Base-by-base conservation (phyloP, 1,140 invertebrate species). In the Drosophila micromelanica region DNA sequence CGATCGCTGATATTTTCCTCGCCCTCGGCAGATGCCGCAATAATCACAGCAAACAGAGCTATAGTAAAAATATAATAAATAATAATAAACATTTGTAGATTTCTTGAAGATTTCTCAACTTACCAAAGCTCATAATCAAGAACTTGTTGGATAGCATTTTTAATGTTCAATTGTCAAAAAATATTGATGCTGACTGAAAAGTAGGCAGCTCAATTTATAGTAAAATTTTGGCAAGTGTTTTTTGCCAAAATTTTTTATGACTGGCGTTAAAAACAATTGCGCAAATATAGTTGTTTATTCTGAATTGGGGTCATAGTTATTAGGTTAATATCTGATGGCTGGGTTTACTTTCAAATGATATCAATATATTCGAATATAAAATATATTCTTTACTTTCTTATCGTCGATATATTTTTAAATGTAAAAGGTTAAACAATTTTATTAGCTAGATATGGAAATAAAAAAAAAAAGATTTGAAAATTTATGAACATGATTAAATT, bases 61-160 rank as follows among this genome's bases (percentile, higher is more conserved):
- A 37, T 5, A 27, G 32, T n/a, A n/a, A n/a, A n/a, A n/a, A n/a
- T n/a, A n/a, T n/a, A n/a, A n/a, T n/a, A n/a, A n/a, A n/a, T n/a
- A n/a, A n/a, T n/a, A n/a, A n/a, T n/a, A 11, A n/a, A n/a, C 27
- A 13, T 1, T 2, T 8, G n/a, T n/a, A 13, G 0, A 12, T 12
- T 27, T 5, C 9, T 3, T 3, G n/a, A 15, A 4, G 12, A 13
- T 43, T 15, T 37, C 11, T 42, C 0, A 57, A 72, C 78, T 81
- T 51, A 86, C 81, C 81, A 9, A 86, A 60, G 30, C 80, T 59
- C 67, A 86, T 59, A 35, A 76, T 35, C 12, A 87, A 15, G 35
- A 81, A 64, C 43, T 86, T 86, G 75, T 60, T 72, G 43, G 63
- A 69, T 13, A 71, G 27, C 81, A 86, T 86, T n/a, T 73, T 81